Conservation (phyloP, 2,113 vertebrate genomes). For the Stigmatopora argus region DNA sequence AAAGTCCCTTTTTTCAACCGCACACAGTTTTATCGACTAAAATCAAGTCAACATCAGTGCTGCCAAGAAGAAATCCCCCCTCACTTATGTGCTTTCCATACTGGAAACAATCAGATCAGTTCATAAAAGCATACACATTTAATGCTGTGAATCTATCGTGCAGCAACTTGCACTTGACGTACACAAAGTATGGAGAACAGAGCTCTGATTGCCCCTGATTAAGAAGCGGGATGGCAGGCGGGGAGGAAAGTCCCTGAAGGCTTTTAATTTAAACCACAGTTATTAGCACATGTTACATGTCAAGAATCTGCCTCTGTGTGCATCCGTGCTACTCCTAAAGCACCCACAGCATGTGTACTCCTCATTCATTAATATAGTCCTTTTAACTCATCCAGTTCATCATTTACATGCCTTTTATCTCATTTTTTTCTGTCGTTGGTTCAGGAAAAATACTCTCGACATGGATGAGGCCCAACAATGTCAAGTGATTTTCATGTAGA, state of each 20-base stretch:
- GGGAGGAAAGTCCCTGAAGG: slow-evolving; percentile 53
- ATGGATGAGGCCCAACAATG: not conserved
- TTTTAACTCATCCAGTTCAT: slow-evolving; percentile 1
- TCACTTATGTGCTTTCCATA: not conserved
- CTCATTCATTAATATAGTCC: slow-evolving; percentile 17
- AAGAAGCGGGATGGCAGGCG: slow-evolving; percentile 24
- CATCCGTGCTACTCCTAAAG: slow-evolving; percentile 37
- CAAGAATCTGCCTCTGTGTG: slow-evolving; percentile 61
- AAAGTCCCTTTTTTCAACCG: not conserved
- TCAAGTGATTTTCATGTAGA: not conserved
- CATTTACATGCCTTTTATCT: not conserved
- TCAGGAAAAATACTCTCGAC: not conserved
- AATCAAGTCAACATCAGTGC: not conserved
- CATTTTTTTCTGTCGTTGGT: not conserved
- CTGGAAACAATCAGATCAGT: slow-evolving; percentile 6
- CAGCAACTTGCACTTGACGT: slow-evolving; percentile 10
- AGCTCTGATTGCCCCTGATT: slow-evolving; percentile 44
- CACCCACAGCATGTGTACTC: slow-evolving; percentile 26
- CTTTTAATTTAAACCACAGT: slow-evolving; percentile 61
- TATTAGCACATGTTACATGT: slow-evolving; percentile 74
- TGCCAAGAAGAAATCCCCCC: not conserved
- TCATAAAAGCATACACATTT: slow-evolving; percentile 14
- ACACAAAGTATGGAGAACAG: slow-evolving; percentile 8
- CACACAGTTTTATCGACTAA: not conserved
- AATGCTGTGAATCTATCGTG: slow-evolving; percentile 6